phyloP scores from a whole-genome alignment of 2,113 vertebrate species.

The Candoia aspera region DNA sequence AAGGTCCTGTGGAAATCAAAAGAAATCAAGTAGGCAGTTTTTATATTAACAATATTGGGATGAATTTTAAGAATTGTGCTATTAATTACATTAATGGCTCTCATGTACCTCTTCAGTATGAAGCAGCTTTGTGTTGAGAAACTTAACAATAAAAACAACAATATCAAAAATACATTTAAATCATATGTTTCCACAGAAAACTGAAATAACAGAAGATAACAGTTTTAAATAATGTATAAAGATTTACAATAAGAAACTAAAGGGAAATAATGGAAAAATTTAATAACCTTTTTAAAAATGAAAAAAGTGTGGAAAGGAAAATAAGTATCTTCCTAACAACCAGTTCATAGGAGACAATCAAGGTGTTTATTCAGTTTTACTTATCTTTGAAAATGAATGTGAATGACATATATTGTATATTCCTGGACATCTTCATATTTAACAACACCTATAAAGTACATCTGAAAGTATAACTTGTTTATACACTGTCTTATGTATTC shows the following conservation, averaged over 20 bases:
- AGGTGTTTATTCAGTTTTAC: slow-evolving; percentile 5
- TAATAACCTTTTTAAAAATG: slow-evolving; percentile 62
- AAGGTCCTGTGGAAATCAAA: too few relatives aligned
- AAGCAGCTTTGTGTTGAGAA: slow-evolving; percentile 26
- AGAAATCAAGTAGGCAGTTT: too few relatives aligned
- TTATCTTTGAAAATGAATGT: slow-evolving; percentile 49
- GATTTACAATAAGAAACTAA: slow-evolving; percentile 53
- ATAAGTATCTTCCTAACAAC: slow-evolving; percentile 59
- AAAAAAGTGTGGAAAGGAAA: slow-evolving; percentile 31
- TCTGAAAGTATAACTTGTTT: background rate
- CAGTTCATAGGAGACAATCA: slow-evolving; percentile 56
- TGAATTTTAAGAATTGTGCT: background rate
- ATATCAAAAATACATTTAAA: slow-evolving; percentile 52
- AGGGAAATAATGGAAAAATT: slow-evolving; percentile 62
- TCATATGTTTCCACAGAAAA: slow-evolving; percentile 48
- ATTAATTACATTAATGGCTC: background rate
- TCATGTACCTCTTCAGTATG: background rate
- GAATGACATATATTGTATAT: background rate
- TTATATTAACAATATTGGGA: too few relatives aligned
- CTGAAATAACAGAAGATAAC: slow-evolving; percentile 59
- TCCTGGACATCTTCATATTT: background rate
- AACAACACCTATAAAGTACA: too few relatives aligned
- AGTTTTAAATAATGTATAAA: slow-evolving; percentile 58
- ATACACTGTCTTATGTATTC: too few relatives aligned
- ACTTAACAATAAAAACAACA: slow-evolving; percentile 37